A percentile compares a stretch with the other conserved stretches of the same genome.
These are phyloP conservation scores for Centropristis striata DNA, from an alignment of 2,113 vertebrate species.

Conservation along the genomic window DNA sequence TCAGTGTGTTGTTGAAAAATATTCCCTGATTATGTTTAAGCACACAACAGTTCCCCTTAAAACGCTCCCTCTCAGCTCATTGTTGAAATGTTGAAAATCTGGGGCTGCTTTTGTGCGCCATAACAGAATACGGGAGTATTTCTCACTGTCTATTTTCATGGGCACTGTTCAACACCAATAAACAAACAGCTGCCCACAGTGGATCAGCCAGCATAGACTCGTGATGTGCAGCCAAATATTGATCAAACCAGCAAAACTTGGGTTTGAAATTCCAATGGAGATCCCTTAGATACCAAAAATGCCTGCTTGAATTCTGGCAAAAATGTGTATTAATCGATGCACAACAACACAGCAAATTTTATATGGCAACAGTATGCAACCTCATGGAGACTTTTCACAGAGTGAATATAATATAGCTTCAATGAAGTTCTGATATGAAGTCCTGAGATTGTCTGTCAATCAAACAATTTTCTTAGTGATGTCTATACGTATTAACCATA, in stretches of 20 bases:
- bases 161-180: background rate
- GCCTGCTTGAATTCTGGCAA: background rate
- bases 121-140: background rate
- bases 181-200: background rate
- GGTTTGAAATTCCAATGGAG: background rate
- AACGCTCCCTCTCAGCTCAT: background rate
- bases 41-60: background rate
- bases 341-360: background rate
- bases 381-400: background rate
- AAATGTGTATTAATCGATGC: background rate
- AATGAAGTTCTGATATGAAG: background rate
- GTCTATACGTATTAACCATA: no score
- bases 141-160: background rate
- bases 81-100: background rate
- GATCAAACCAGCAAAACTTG: background rate
- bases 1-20: background rate
- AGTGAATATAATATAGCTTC: background rate
- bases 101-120: background rate
- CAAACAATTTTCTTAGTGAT: background rate
- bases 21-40: background rate
- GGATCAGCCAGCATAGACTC: background rate
- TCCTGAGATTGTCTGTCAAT: background rate
- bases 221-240: constrained; percentile 2
- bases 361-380: background rate
- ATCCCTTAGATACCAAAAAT: background rate